phyloP scores from a whole-genome alignment of 2,797 vertebrate species.

The Pantherophis alleghaniensis region DNA sequence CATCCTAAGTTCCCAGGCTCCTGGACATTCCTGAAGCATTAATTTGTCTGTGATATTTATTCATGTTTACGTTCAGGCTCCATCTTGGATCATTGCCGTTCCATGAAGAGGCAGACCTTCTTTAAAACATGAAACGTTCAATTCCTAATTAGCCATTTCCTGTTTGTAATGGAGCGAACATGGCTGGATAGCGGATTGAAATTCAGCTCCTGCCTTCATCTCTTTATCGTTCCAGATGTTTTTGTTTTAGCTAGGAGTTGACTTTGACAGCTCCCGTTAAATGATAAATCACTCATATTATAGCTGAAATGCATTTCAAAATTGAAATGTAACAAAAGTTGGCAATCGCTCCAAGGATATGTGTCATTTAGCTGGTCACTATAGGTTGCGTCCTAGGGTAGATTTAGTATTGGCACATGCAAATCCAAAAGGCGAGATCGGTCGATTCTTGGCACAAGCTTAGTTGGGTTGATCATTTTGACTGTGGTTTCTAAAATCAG shows the following conservation, averaged over 20 bases:
- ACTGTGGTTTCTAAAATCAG: slow-evolving; percentile 50
- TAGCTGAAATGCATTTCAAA: slow-evolving; percentile 76
- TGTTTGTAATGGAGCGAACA: slow-evolving; percentile 77
- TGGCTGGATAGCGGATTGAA: slow-evolving; percentile 75
- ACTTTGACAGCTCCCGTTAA: slow-evolving; percentile 79
- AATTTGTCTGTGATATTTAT: slow-evolving; percentile 56
- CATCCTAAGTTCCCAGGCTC: slow-evolving; percentile 48
- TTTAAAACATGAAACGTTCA: slow-evolving; percentile 75
- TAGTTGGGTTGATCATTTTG: slow-evolving; percentile 55
- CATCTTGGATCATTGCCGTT: slow-evolving; percentile 70
- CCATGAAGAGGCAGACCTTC: slow-evolving; percentile 63
- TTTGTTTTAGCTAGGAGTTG: slow-evolving; percentile 81
- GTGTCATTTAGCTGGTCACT: slow-evolving; percentile 69
- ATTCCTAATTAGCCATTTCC: slow-evolving; percentile 80
- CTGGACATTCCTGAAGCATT: slow-evolving; percentile 50
- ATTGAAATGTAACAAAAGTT: slow-evolving; percentile 77
- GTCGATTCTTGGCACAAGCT: slow-evolving; percentile 57
- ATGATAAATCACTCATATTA: slow-evolving; percentile 85
- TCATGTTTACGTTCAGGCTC: slow-evolving; percentile 73
- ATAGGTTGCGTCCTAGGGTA: slow-evolving; percentile 52
- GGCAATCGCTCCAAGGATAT: slow-evolving; percentile 68
- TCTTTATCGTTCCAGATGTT: slow-evolving; percentile 84
- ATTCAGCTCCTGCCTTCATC: slow-evolving; percentile 75
- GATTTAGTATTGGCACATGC: slow-evolving; percentile 58
- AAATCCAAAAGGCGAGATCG: slow-evolving; percentile 59